Evolutionary conservation across 2,888 invertebrate species (phyloP).

Genomic region (Eumacrocentrus americanus): DNA sequence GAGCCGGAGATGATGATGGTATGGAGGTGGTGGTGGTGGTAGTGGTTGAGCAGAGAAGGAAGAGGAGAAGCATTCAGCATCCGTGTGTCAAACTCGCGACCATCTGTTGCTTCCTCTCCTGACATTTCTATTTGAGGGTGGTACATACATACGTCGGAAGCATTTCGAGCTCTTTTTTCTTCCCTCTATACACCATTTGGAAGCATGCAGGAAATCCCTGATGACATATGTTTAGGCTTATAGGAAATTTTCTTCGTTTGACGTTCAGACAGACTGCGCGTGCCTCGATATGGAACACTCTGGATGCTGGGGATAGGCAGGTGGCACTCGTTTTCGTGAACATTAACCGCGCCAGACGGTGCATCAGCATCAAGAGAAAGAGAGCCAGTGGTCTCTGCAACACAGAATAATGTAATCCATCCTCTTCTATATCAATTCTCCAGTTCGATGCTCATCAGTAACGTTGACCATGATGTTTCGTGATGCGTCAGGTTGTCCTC

Average conservation of each 20-base stretch:
- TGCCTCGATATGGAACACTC: background rate
- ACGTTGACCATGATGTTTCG: background rate
- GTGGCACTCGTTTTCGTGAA: slow-evolving; percentile 14
- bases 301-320: slow-evolving; percentile 17
- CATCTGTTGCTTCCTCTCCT: slow-evolving; percentile 41
- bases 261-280: background rate
- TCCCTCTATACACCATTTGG: background rate
- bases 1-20: slow-evolving; percentile 3
- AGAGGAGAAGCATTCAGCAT: slow-evolving; percentile 12
- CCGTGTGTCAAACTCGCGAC: slow-evolving; percentile 31
- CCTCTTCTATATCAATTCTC: background rate
- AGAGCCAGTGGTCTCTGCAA: slow-evolving; percentile 1
- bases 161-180: slow-evolving; percentile 22
- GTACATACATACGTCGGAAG: slow-evolving; percentile 18
- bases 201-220: slow-evolving; percentile 16
- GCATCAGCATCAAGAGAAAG: slow-evolving; percentile 6
- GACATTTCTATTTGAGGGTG: slow-evolving; percentile 36
- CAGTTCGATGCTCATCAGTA: background rate
- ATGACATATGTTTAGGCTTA: slow-evolving; percentile 1
- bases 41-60: background rate
- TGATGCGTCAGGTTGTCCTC: background rate
- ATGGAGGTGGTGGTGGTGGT: background rate
- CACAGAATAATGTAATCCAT: background rate
- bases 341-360: slow-evolving; percentile 17
- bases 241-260: background rate